Evolutionary conservation across 2,888 invertebrate genomes (phyloP).

Genomic region (Oscheius sp.): DNA sequence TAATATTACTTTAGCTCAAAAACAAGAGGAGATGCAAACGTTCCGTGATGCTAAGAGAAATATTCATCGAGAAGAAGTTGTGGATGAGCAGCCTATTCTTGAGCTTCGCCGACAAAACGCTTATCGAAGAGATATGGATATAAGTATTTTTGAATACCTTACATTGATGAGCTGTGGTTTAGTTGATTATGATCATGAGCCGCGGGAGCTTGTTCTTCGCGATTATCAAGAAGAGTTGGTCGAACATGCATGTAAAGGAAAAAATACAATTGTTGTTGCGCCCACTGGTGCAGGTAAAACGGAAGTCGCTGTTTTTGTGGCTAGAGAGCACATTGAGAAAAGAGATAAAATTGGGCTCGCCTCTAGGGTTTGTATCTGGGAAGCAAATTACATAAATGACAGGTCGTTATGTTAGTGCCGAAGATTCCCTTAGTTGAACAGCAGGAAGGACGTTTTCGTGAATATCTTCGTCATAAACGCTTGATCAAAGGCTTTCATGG

Average conservation of each 20-base stretch:
- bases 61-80: constrained; percentile 11
- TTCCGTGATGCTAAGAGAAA: constrained; percentile 4
- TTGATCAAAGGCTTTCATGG: constrained; percentile 61
- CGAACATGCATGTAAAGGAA: constrained; percentile 46
- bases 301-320: constrained; percentile 65
- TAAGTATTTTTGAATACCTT: background rate
- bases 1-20: background rate
- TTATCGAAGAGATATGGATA: background rate
- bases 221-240: constrained; percentile 62
- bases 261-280: constrained; percentile 68
- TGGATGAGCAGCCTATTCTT: background rate
- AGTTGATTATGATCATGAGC: constrained; percentile 6
- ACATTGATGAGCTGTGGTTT: background rate
- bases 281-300: constrained; percentile 72
- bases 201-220: constrained; percentile 43
- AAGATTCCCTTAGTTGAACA: constrained; percentile 70
- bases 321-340: constrained; percentile 58
- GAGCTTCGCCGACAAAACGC: constrained; percentile 3
- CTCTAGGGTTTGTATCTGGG: constrained; percentile 44
- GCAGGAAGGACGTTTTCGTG: constrained; percentile 55
- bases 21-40: background rate
- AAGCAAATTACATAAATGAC: background rate
- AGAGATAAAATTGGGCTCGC: constrained; percentile 31
- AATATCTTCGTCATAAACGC: constrained; percentile 41
- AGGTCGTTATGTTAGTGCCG: constrained; percentile 65